These are phyloP conservation scores for Cydia splendana DNA, from an alignment of 1,140 invertebrate genomes.

Conservation along the genomic window DNA sequence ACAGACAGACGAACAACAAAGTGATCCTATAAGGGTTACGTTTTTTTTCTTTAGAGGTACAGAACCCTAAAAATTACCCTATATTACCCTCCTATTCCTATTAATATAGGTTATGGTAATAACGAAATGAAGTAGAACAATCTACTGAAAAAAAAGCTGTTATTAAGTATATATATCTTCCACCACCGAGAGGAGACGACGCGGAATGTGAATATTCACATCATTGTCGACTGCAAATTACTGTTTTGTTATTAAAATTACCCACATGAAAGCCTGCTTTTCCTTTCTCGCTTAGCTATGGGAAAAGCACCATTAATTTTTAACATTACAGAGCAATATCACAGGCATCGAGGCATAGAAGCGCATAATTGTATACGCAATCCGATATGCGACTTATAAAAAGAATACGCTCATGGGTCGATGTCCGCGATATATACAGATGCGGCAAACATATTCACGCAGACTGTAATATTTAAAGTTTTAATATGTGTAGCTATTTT, in stretches of 20 bases:
- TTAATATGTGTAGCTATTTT: too few relatives aligned
- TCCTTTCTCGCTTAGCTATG: not conserved
- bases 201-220: not conserved
- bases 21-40: too few relatives aligned
- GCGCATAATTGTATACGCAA: not conserved
- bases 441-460: too few relatives aligned
- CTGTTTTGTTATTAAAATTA: not conserved
- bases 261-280: not conserved
- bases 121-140: too few relatives aligned
- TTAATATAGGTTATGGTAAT: too few relatives aligned
- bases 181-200: too few relatives aligned
- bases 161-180: too few relatives aligned
- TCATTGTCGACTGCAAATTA: not conserved
- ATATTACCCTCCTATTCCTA: too few relatives aligned
- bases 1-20: too few relatives aligned
- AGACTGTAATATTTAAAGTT: not conserved
- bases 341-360: not conserved
- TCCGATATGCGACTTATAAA: not conserved
- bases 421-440: not conserved
- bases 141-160: too few relatives aligned
- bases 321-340: not conserved
- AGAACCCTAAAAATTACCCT: too few relatives aligned
- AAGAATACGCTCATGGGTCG: not conserved
- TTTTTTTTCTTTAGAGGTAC: too few relatives aligned
- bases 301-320: not conserved